Percentiles rank a stretch among this genome's conserved stretches.
phyloP scores from a whole-genome alignment of 1,140 invertebrate species.

The Stenopsyche tienmushanensis region DNA sequence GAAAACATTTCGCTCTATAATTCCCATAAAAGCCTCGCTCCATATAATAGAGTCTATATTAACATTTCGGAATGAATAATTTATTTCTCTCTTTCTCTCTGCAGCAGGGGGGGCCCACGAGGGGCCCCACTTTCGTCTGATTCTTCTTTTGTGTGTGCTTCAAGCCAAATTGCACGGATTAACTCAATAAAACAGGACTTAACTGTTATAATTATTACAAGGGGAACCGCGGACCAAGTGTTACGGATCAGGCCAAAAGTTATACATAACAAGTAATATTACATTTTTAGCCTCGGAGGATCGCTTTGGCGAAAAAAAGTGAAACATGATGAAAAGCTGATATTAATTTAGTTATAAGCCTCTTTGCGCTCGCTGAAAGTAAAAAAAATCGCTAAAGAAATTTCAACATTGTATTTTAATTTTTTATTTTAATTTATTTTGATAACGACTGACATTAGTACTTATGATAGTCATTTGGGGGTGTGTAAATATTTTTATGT shows the following conservation, averaged over 20 bases:
- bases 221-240: not conserved
- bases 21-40: constrained; percentile 24
- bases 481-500: no score
- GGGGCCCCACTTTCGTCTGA: constrained; percentile 28
- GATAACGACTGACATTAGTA: no score
- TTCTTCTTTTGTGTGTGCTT: constrained; percentile 40
- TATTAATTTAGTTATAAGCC: no score
- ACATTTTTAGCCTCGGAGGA: constrained; percentile 12
- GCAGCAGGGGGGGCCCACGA: not conserved
- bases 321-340: no score
- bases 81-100: constrained; percentile 34
- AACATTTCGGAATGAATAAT: constrained; percentile 41
- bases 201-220: constrained; percentile 40
- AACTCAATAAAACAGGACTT: constrained; percentile 43
- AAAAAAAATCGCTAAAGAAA: no score
- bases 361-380: no score
- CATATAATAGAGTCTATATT: constrained; percentile 38
- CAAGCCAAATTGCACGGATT: constrained; percentile 40
- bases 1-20: constrained; percentile 27
- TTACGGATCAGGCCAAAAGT: constrained; percentile 1
- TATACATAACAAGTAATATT: constrained; percentile 18
- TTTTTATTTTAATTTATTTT: no score
- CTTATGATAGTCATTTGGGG: no score
- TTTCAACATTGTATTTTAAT: no score
- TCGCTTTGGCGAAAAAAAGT: no score